Evolutionary conservation across 2,888 invertebrate genomes (phyloP).

Genomic region (Busseola fusca): DNA sequence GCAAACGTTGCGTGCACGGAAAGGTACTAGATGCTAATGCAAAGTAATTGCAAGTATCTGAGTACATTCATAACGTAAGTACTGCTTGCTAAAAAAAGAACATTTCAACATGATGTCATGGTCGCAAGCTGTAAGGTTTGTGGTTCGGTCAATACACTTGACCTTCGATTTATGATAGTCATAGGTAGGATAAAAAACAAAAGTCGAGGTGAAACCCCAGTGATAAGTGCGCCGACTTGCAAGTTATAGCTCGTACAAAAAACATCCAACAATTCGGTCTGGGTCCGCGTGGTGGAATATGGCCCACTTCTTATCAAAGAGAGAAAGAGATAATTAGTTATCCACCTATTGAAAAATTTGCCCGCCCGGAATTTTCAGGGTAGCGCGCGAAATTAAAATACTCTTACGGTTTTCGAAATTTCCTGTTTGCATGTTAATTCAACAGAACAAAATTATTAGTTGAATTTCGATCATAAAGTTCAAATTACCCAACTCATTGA

Average conservation of each 20-base stretch:
- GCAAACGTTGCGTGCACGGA: constrained; percentile 41
- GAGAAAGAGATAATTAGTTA: background rate
- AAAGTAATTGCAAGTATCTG: constrained; percentile 22
- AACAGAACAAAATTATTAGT: background rate
- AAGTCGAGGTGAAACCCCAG: background rate
- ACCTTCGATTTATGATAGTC: constrained; percentile 19
- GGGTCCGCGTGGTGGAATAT: no score
- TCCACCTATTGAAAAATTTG: background rate
- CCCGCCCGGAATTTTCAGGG: background rate
- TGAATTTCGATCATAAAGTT: background rate
- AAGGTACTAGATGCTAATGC: constrained; percentile 25
- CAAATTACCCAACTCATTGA: background rate
- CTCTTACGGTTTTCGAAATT: background rate
- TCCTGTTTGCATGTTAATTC: background rate
- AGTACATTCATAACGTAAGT: constrained; percentile 5
- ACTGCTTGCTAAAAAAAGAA: constrained; percentile 27
- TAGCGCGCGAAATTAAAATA: background rate
- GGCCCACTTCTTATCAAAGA: background rate
- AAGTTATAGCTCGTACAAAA: background rate
- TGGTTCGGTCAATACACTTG: constrained; percentile 44
- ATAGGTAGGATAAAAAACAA: background rate
- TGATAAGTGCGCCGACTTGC: background rate
- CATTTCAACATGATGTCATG: constrained; percentile 36
- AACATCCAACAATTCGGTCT: background rate
- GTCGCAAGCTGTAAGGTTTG: constrained; percentile 25